Base-by-base conservation (phyloP, 1,140 invertebrate species). In the Drosophila nannoptera region DNA sequence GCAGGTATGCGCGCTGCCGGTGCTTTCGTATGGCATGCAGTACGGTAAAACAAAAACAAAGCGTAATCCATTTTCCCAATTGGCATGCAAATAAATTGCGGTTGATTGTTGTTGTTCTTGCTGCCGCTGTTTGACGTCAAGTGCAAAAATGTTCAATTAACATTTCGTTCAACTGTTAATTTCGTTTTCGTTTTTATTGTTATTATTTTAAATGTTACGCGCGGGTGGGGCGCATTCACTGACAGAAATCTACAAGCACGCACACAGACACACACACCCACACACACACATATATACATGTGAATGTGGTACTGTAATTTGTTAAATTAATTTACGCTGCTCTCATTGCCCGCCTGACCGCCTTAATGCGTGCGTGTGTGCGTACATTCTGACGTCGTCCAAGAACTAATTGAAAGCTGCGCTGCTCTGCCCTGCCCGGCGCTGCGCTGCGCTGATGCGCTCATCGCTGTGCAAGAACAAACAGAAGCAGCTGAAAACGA, bases 281-380 rank as follows among this genome's bases (percentile, higher is more conserved):
- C 11, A 35, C 22, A 48, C 7, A 14, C 14, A 42, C 12, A 32
- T 22, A 8, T 6, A 36, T 12, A 33, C 8, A 43, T 16, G 31
- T 49, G 54, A 50, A 14, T 42, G 61, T 54, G 33, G 43, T 32
- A 54, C 50, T 59, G 72, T 84, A 77, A 77, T 77, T 84, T 86
- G 80, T 84, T 83, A 80, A 83, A 83, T 84, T 84, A 80, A 83
- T 83, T 84, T 82, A 73, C 77, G 71, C 73, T 74, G 53, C 62
- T 48, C 56, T 52, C 62, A 48, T 38, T 33, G 56, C 35, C 53
- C 43, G 33, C 29, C 9, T 36, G 76, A 6, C n/a, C 38, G 40
- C 16, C 7, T 36, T 66, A 49, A 63, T 68, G 73, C 61, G 65
- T 68, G 66, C 73, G 52, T 55, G 52, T 54, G 36, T 56, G 50